Evolutionary conservation across 1,140 invertebrate species (phyloP), one percentile per base, ranked within the genome.

Genomic region (Zaprionus lachaisei): DNA sequence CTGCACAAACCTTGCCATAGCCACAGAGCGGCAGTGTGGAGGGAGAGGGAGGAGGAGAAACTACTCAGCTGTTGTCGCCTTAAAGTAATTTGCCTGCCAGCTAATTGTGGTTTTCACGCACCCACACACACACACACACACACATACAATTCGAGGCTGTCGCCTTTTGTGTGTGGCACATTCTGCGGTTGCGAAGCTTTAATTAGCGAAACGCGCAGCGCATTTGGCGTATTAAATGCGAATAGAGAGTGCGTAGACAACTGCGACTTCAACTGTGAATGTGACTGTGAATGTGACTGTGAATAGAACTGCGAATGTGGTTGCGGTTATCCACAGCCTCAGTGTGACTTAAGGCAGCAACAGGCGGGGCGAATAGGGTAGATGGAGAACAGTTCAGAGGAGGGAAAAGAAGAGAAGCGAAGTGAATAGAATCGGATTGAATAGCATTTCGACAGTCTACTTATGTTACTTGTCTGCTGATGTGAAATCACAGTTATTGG

Each of bases 1-100:
- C 56, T 68, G 71, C 47, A 31, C 71, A 69, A 74, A 56, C 47
- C 49, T 62, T 69, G 37, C 49, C 38, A 62, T 37, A 55, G 56
- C 7, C 9, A 55, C 64, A 67, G 24, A 34, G 28, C 5, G 24
- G 47, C 54, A 15, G 28, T 9, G 28, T 0, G 2, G 28, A 2
- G 7, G 28, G 26, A 28, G 28, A 7, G 28, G 47, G 12, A 1
- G 4, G 17, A 15, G n/a, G n/a, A 6, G 41, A 17, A 14, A n/a
- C 41, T 17, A 47, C 15, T 17, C 41, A 47, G 41, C n/a, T 47
- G 41, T 47, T 47, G 20, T 51, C 11, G 47, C 47, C 47, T 51
- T 51, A 51, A 51, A 51, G 47, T 51, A 20, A 24, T 24, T 51
- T 51, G 47, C 20, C 20, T 20, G 47, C 41, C 41, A 17, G 47